Evolutionary conservation across 2,888 invertebrate genomes (phyloP).

Genomic region (Daptonema setosum): DNA sequence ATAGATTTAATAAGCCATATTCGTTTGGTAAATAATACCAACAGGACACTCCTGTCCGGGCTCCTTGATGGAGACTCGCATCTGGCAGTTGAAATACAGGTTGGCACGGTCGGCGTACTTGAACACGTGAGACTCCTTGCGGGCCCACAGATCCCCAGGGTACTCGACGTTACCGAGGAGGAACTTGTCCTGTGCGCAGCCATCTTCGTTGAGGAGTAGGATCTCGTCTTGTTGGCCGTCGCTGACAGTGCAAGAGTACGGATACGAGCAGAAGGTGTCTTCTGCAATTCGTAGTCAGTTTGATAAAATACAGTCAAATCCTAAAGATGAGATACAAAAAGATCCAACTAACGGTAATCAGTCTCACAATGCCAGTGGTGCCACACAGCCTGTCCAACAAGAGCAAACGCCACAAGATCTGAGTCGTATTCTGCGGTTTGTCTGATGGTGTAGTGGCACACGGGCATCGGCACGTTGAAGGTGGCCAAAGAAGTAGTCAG

Average conservation of each 20-base stretch:
- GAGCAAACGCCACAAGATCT: background rate
- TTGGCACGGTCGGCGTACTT: constrained; percentile 6
- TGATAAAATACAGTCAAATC: too few relatives aligned
- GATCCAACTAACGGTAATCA: background rate
- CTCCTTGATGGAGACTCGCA: constrained; percentile 5
- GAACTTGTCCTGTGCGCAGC: constrained; percentile 3
- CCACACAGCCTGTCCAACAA: constrained; percentile 3
- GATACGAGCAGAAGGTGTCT: constrained; percentile 2
- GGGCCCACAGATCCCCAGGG: background rate
- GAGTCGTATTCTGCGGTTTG: background rate
- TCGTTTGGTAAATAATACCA: too few relatives aligned
- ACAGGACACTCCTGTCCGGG: constrained; percentile 5
- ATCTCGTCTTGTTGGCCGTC: background rate
- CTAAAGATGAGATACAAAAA: too few relatives aligned
- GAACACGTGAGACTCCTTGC: constrained; percentile 5
- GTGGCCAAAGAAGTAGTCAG: background rate
- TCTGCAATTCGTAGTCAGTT: background rate
- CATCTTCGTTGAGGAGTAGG: background rate
- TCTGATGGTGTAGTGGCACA: background rate
- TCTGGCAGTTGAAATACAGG: constrained; percentile 5
- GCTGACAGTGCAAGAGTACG: background rate
- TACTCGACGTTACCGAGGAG: constrained; percentile 3
- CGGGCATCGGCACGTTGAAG: constrained; percentile 1
- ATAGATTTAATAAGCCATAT: too few relatives aligned
- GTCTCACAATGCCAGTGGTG: constrained; percentile 6